phyloP scores from a whole-genome alignment of 2,888 invertebrate genomes.

The Muschampia staudingeri region DNA sequence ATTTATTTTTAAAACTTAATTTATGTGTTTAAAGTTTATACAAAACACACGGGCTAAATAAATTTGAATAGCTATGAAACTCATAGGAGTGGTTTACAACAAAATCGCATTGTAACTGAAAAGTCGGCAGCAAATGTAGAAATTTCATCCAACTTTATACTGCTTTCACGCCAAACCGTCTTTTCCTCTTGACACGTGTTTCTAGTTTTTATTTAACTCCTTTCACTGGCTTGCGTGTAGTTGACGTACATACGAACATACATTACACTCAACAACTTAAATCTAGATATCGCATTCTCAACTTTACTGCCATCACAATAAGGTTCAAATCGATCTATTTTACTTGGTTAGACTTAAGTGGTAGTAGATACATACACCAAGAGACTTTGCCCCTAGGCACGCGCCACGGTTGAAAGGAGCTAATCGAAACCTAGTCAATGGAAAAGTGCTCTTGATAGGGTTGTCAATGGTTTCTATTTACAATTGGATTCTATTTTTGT shows the following conservation, averaged over 20 bases:
- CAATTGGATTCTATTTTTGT: slow-evolving; percentile 27
- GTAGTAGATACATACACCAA: slow-evolving; percentile 46
- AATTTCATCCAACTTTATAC: slow-evolving; percentile 40
- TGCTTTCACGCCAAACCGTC: slow-evolving; percentile 45
- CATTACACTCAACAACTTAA: neutral
- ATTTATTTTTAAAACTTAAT: too few relatives aligned
- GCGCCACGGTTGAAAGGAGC: slow-evolving; percentile 68
- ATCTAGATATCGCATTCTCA: neutral
- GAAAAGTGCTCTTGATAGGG: slow-evolving; percentile 59
- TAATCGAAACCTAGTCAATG: slow-evolving; percentile 69
- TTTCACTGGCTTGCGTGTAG: slow-evolving; percentile 13
- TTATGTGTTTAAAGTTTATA: neutral
- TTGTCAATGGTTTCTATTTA: slow-evolving; percentile 38
- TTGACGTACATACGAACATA: slow-evolving; percentile 10
- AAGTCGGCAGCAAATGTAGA: slow-evolving; percentile 21
- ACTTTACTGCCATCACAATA: neutral
- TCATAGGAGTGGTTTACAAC: slow-evolving; percentile 19
- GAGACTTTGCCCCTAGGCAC: slow-evolving; percentile 69
- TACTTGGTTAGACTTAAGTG: neutral
- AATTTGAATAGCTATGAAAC: slow-evolving; percentile 25
- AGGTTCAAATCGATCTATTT: slow-evolving; percentile 1
- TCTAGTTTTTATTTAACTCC: slow-evolving; percentile 46
- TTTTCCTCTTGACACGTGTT: slow-evolving; percentile 46
- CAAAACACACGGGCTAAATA: neutral
- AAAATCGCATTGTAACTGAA: slow-evolving; percentile 30